Conservation (phyloP, 2,113 vertebrate species). For the Rana temporaria region DNA sequence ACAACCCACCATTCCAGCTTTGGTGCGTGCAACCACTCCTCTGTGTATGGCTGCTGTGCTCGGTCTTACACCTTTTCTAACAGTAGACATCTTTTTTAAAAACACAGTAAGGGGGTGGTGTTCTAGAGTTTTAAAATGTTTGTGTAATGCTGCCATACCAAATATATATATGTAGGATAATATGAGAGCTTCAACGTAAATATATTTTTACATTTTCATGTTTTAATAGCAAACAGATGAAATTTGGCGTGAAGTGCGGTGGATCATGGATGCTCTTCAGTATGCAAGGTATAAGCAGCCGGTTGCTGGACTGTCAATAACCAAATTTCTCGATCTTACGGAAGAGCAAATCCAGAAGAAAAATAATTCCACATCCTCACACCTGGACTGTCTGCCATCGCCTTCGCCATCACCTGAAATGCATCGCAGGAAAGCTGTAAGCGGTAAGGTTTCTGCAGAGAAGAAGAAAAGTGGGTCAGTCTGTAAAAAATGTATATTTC, state of each 20-base stretch:
- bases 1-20: no score
- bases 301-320: constrained; percentile 79
- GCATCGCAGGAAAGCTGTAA: constrained; percentile 78
- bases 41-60: no score
- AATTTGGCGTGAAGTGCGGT: constrained; percentile 90
- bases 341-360: constrained; percentile 78
- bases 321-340: constrained; percentile 78
- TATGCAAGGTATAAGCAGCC: constrained; percentile 92
- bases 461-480: no score
- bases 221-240: constrained; percentile 89
- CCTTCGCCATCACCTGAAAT: constrained; percentile 87
- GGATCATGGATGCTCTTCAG: constrained; percentile 94
- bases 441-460: constrained; percentile 73
- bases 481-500: no score
- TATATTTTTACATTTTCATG: constrained; percentile 33
- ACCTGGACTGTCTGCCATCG: constrained; percentile 88
- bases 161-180: no score
- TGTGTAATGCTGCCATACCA: no score
- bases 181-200: background rate
- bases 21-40: no score
- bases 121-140: no score
- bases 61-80: no score
- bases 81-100: no score
- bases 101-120: no score
- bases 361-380: constrained; percentile 89